Evolutionary conservation across 2,888 invertebrate genomes (phyloP), one percentile per base, ranked within the genome.

Genomic region (Rhimphoctona megacephalus): DNA sequence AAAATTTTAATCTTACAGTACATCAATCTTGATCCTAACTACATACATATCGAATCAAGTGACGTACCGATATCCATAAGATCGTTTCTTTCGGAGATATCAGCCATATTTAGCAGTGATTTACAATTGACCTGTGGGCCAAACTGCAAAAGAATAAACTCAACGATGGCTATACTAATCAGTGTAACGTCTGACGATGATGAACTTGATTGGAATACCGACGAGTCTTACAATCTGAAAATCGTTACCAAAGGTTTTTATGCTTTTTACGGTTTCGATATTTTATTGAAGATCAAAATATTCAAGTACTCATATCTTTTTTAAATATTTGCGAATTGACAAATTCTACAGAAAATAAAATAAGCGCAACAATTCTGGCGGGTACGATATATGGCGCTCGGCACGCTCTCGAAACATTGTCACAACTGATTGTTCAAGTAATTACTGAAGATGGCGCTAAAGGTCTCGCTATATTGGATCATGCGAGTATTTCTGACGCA

Each of bases 361-460:
- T 96, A 2, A 94, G 94, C 76, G 96, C 96, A 0, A 95, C 95
- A 43, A 95, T 97, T 52, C 93, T 93, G 33, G 96, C 96, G 0
- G 94, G 94, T 54, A 97, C 96, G 0, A 96, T 97, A 6, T 98
- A 96, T 92, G 98, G 97, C 0, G 97, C 96, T 0, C 95, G 98
- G 0, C 97, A 98, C 91, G 97, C 95, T 0, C 93, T 98, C 70
- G 98, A 98, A 94, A 97, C 97, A 0, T 95, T 98, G 69, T 96
- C 96, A 1, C 98, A 98, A 90, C 93, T 98, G 78, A 95, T 96
- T 2, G 95, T 95, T 3, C 93, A 94, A 7, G 81, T 90, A 19
- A 85, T 88, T 46, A 74, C 89, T 46, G 54, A 87, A 19, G 86
- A 77, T n/a, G 89, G 94, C 82, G 95, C 95, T 81, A 76, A 64